These are phyloP conservation scores for Drosophila nebulosa DNA, from an alignment of 1,140 invertebrate genomes.

Conservation along the genomic window DNA sequence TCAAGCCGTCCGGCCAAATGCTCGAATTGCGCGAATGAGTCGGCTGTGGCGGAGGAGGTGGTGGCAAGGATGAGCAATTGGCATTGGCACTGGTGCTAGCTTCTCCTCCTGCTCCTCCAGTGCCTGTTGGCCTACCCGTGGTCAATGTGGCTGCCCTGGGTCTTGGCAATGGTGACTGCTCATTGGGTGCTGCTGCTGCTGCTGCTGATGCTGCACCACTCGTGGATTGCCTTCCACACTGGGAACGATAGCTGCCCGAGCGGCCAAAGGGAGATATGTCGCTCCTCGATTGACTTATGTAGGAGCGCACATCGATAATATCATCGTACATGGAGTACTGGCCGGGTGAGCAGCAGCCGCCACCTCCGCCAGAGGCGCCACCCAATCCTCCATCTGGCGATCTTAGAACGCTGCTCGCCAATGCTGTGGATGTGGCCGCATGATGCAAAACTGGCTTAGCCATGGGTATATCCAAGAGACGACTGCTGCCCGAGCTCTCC, in stretches of 20 bases:
- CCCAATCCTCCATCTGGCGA: constrained; percentile 50
- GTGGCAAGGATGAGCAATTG: background rate
- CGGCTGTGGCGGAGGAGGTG: constrained; percentile 7
- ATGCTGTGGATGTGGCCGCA: constrained; percentile 59
- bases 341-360: constrained; percentile 69
- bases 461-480: constrained; percentile 62
- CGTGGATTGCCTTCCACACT: constrained; percentile 82
- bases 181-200: constrained; percentile 19
- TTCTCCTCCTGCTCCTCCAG: constrained; percentile 11
- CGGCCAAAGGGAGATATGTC: constrained; percentile 85
- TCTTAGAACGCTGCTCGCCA: constrained; percentile 52
- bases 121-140: constrained; percentile 16
- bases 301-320: constrained; percentile 85
- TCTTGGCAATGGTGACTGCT: constrained; percentile 82
- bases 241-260: constrained; percentile 85
- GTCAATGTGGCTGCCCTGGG: constrained; percentile 83
- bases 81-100: constrained; percentile 26
- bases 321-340: constrained; percentile 81
- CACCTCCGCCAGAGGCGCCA: constrained; percentile 3
- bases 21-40: constrained; percentile 67
- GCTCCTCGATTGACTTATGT: constrained; percentile 86
- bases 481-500: constrained; percentile 80
- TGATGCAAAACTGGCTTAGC: constrained; percentile 57
- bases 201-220: constrained; percentile 41
- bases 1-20: constrained; percentile 84